Base-by-base conservation (phyloP, 1,140 invertebrate genomes). In the Latrodectus geometricus region DNA sequence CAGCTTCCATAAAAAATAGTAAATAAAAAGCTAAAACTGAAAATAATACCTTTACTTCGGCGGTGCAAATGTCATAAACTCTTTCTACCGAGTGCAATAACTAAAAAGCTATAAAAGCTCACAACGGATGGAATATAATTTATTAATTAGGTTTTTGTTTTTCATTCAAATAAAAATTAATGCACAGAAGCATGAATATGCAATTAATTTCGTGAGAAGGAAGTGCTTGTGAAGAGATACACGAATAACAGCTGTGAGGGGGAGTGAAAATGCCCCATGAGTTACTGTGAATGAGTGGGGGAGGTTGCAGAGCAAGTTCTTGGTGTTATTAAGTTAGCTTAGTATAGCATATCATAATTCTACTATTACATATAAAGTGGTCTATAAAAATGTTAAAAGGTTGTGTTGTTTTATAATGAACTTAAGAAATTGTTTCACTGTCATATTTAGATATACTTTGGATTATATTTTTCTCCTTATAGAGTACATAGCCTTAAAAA, bases 141-240 rank as follows among this genome's bases (percentile, higher is more conserved):
- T 84, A 84, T 84, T 84, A 84, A 84, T 76, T 84, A 84, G 72
- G 20, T 35, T 76, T 75, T 76, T 61, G n/a, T 75, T 84, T 84
- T 84, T 65, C 21, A 81, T 56, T 75, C 81, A 76, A 84, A 75
- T 68, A 76, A 84, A 66, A 74, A 54, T 23, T 23, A 21, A 61
- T 66, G 49, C 72, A 35, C 35, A 52, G 56, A 56, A 84, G 15
- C 65, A 84, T 84, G 73, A 84, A 84, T 84, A 84, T 84, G 73
- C 73, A 61, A 84, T 84, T 84, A 76, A 75, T 75, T 84, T 84
- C 65, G n/a, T 84, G 82, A 68, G 76, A 84, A 84, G 73, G 82
- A 76, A 84, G 49, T 76, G 49, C 56, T 54, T 83, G 20, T 52
- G 66, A 68, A 79, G 9, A 75, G 23, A 9, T 66, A 68, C 15